Evolutionary conservation across 2,888 invertebrate species (phyloP).

Genomic region (Rosalia funebris): DNA sequence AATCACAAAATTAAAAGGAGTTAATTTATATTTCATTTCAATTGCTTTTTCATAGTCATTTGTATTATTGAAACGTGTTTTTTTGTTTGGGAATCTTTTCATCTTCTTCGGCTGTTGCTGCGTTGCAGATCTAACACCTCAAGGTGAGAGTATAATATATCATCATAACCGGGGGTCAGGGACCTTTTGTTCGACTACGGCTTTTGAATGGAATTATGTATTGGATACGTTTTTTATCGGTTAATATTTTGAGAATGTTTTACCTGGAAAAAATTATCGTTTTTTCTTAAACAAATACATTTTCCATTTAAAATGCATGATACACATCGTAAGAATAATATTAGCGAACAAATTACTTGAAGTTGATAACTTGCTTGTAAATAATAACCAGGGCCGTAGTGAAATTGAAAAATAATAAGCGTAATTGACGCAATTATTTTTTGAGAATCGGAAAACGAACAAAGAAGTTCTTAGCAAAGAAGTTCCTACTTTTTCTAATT

Average conservation of each 20-base stretch:
- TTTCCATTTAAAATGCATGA: background rate
- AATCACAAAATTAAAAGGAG: conserved; percentile 35
- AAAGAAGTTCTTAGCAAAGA: too few species aligned
- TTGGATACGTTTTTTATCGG: conserved; percentile 7
- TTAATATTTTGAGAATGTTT: conserved; percentile 6
- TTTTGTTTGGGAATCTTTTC: conserved; percentile 24
- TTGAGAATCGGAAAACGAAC: too few species aligned
- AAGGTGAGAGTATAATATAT: conserved; percentile 44
- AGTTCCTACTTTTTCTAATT: too few species aligned
- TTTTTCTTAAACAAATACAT: background rate
- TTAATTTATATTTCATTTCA: conserved; percentile 38
- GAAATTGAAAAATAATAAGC: too few species aligned
- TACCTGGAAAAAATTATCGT: background rate
- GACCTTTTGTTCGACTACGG: conserved; percentile 32
- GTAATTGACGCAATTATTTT: too few species aligned
- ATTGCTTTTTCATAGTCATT: conserved; percentile 37
- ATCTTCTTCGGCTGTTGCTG: conserved; percentile 34
- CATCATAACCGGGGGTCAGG: conserved; percentile 40
- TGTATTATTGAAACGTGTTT: conserved; percentile 29
- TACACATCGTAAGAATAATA: background rate
- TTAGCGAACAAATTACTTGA: background rate
- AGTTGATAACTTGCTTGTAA: background rate
- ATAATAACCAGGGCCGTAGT: too few species aligned
- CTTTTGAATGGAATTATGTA: conserved; percentile 19
- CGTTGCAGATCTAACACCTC: conserved; percentile 43